Percentiles rank a stretch among this genome's conserved stretches.
These are phyloP conservation scores for Hyposoter dolosus DNA, from an alignment of 2,888 invertebrate species.

Conservation along the genomic window DNA sequence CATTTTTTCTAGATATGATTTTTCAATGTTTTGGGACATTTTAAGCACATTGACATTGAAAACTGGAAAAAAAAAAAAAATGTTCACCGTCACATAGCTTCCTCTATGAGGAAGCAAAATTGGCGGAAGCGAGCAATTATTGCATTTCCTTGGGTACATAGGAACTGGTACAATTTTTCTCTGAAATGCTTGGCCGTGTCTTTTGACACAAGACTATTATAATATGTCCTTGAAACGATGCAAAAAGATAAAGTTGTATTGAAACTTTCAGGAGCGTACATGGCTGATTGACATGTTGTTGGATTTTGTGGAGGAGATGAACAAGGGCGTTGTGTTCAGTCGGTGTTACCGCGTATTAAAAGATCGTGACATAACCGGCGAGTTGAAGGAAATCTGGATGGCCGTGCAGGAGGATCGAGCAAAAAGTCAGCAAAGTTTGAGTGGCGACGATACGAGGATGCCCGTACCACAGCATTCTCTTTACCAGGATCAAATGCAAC, in stretches of 20 bases:
- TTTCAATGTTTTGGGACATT: too few relatives aligned
- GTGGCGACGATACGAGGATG: constrained; percentile 76
- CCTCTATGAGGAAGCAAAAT: too few relatives aligned
- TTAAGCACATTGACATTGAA: too few relatives aligned
- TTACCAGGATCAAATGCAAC: constrained; percentile 69
- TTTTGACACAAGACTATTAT: background rate
- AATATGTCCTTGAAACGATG: background rate
- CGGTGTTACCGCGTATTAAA: constrained; percentile 87
- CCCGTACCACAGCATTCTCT: constrained; percentile 76
- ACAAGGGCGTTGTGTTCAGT: constrained; percentile 88
- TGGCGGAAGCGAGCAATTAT: too few relatives aligned
- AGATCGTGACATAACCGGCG: constrained; percentile 90
- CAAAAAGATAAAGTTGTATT: background rate
- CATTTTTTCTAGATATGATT: too few relatives aligned
- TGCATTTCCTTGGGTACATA: too few relatives aligned
- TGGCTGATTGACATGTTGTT: constrained; percentile 89
- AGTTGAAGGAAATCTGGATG: constrained; percentile 91
- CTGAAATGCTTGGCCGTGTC: too few relatives aligned
- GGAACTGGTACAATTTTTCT: too few relatives aligned
- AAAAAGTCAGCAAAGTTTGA: constrained; percentile 85
- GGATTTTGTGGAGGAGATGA: constrained; percentile 91
- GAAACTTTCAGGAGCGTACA: constrained; percentile 86
- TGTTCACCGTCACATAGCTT: too few relatives aligned
- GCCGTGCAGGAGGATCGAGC: constrained; percentile 88
- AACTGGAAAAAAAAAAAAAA: too few relatives aligned